Evolutionary conservation across 2,797 vertebrate genomes (phyloP).

Genomic region (Zalophus californianus): DNA sequence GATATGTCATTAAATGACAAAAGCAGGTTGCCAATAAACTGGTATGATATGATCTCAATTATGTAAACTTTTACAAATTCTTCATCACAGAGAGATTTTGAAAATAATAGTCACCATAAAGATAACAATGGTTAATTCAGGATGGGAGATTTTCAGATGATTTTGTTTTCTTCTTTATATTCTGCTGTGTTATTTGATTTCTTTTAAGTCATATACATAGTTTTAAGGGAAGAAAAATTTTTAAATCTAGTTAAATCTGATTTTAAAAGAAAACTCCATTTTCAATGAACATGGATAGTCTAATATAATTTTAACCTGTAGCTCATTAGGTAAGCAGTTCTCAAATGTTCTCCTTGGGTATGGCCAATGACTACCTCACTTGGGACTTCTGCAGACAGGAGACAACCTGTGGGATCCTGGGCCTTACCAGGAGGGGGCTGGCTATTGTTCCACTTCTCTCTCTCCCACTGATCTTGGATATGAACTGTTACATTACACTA

Average conservation of each 20-base stretch:
- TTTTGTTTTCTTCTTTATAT: not conserved
- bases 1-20: slow-evolving; percentile 40
- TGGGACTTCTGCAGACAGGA: not conserved
- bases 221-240: not conserved
- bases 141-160: not conserved
- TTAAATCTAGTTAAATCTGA: not conserved
- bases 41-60: not conserved
- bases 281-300: not conserved
- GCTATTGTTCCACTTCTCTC: not conserved
- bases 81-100: not conserved
- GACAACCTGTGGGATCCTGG: not conserved
- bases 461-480: not conserved
- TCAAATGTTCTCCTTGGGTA: not conserved
- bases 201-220: not conserved
- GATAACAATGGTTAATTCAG: not conserved
- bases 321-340: not conserved
- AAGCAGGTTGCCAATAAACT: slow-evolving; percentile 18
- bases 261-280: not conserved
- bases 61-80: slow-evolving; percentile 37
- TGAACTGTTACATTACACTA: not conserved
- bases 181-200: not conserved
- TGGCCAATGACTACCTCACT: not conserved
- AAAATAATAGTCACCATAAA: slow-evolving; percentile 17
- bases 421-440: not conserved
- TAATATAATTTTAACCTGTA: not conserved